A percentile compares a stretch with the other conserved stretches of the same genome.
phyloP scores from a whole-genome alignment of 2,888 invertebrate genomes.

The Drosophila heteroneura region DNA sequence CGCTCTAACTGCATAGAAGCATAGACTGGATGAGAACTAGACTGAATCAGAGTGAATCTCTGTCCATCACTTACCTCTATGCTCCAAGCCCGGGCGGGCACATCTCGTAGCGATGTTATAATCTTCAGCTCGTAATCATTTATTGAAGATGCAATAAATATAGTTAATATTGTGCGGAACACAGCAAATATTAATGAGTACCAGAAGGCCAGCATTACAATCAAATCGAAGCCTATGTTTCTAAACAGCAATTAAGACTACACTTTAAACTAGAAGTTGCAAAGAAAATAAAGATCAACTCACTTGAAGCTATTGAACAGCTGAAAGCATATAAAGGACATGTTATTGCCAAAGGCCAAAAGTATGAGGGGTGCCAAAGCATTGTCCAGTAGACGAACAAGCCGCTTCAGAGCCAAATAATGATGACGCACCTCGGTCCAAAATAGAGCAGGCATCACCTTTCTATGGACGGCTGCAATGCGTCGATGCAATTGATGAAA shows the following conservation, averaged over 20 bases:
- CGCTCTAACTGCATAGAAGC: slow-evolving; percentile 69
- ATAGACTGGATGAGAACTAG: not conserved
- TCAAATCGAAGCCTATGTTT: slow-evolving; percentile 82
- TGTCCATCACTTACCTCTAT: slow-evolving; percentile 82
- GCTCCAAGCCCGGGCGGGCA: slow-evolving; percentile 85
- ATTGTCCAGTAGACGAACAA: slow-evolving; percentile 88
- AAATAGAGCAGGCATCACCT: slow-evolving; percentile 83
- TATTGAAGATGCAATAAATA: slow-evolving; percentile 86
- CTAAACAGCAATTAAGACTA: slow-evolving; percentile 35
- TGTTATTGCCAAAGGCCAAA: slow-evolving; percentile 89
- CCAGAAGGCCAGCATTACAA: slow-evolving; percentile 86
- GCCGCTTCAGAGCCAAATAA: slow-evolving; percentile 88
- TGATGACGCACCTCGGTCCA: slow-evolving; percentile 90
- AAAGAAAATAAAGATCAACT: slow-evolving; percentile 10
- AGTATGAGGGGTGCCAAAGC: slow-evolving; percentile 88
- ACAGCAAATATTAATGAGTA: slow-evolving; percentile 87
- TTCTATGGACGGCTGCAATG: slow-evolving; percentile 85
- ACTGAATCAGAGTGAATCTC: not conserved
- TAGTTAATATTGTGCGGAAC: slow-evolving; percentile 86
- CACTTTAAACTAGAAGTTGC: accelerated
- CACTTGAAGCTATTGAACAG: slow-evolving; percentile 87
- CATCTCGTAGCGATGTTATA: slow-evolving; percentile 85
- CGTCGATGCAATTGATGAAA: slow-evolving; percentile 88
- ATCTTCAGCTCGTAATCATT: slow-evolving; percentile 86
- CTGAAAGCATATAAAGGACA: slow-evolving; percentile 91